Percentiles rank a stretch among this genome's conserved stretches.
Conservation (phyloP, 2,113 vertebrate species). For the Campylorhamphus procurvoides region DNA sequence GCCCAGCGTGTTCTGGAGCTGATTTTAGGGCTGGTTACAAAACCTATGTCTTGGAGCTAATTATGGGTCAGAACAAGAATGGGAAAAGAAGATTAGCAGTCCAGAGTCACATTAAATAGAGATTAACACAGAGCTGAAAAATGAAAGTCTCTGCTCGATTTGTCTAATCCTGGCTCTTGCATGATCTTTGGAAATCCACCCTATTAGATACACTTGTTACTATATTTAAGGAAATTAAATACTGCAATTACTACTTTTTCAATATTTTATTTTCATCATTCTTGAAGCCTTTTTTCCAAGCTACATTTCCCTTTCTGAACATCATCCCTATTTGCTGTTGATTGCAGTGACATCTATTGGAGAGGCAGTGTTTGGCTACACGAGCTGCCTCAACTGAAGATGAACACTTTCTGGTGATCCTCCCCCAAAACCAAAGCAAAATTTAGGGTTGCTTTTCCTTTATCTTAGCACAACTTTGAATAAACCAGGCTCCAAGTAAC, state of each 20-base stretch:
- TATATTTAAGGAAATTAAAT: not conserved
- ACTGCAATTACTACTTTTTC: not conserved
- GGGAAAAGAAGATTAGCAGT: constrained; percentile 33
- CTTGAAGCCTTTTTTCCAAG: not conserved
- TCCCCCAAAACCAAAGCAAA: not conserved
- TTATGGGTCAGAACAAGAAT: constrained; percentile 34
- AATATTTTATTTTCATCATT: not conserved
- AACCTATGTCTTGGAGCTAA: constrained; percentile 10
- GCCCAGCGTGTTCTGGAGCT: not conserved
- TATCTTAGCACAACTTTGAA: not conserved
- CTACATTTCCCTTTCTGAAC: not conserved
- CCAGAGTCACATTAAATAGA: constrained; percentile 29
- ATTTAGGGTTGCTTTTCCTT: not conserved
- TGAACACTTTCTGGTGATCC: not conserved
- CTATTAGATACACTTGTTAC: not conserved
- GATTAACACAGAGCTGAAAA: constrained; percentile 39
- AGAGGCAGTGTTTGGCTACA: constrained; percentile 50
- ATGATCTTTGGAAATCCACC: not conserved
- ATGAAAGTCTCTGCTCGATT: not conserved
- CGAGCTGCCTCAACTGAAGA: not conserved
- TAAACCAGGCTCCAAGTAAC: not conserved
- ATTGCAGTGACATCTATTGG: constrained; percentile 80
- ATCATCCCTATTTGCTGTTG: constrained; percentile 59
- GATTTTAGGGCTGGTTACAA: not conserved
- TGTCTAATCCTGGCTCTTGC: not conserved